Evolutionary conservation across 1,140 invertebrate genomes (phyloP), one percentile per base, ranked within the genome.

Genomic region (Drosophila truncata): DNA sequence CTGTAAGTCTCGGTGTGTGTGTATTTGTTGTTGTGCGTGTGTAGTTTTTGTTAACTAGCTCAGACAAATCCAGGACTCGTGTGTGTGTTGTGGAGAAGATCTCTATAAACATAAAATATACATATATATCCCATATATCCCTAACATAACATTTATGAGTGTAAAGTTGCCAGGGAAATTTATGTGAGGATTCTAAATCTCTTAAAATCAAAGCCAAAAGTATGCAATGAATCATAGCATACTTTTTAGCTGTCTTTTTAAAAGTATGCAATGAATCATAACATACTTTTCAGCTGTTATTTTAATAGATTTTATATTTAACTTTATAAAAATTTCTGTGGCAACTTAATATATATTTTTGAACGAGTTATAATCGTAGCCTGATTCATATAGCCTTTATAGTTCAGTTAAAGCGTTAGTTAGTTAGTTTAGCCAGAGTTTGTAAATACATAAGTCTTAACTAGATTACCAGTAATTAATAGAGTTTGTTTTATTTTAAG

Each of bases 1-100:
- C 66, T 41, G n/a, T 78, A 78, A 78, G 76, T 78, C 65, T 55
- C 16, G 14, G 59, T 78, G 42, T 70, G 70, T 67, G 57, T 60
- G 31, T 29, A n/a, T n/a, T n/a, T n/a, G n/a, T 35, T 54, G 50
- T 54, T 54, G 50, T 54, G 50, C 31, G 50, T 54, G 54, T 60
- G 71, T 74, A 72, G 71, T 55, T 55, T 54, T 77, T 78, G 74
- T 78, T 78, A 78, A 70, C 44, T 78, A 71, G 76, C 76, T 78
- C 76, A 78, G 76, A 78, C 65, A 78, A 78, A 78, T 78, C 76
- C 39, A 52, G 72, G 58, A 31, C 31, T 16, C 50, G 23, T 39
- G 29, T 55, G 59, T 52, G 31, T 33, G 9, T 47, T 50, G 49
- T 50, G 29, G 31, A 20, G 50, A 11, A 52, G 27, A 33, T 16